These are phyloP conservation scores for Campoplex capitator DNA, from an alignment of 2,888 invertebrate species.

Conservation along the genomic window DNA sequence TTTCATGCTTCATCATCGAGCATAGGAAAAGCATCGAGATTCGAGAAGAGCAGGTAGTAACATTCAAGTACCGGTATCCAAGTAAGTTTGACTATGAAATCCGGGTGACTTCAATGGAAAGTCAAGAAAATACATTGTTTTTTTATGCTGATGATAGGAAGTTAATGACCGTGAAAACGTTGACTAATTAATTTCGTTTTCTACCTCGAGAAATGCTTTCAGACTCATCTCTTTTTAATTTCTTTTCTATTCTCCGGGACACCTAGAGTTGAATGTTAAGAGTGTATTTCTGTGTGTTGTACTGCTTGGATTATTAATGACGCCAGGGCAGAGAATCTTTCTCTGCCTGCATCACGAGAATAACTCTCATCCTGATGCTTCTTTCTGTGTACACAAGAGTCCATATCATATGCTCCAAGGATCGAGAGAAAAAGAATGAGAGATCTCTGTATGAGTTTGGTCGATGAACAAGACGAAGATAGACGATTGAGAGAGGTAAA, in stretches of 20 bases:
- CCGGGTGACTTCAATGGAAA: neutral
- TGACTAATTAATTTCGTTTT: constrained; percentile 72
- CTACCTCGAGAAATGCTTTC: neutral
- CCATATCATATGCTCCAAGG: constrained; percentile 50
- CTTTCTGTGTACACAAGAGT: constrained; percentile 35
- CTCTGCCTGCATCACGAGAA: constrained; percentile 52
- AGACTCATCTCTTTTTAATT: neutral
- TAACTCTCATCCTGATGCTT: constrained; percentile 57
- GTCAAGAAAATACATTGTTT: constrained; percentile 8
- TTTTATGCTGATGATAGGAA: constrained; percentile 28
- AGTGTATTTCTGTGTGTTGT: constrained; percentile 38
- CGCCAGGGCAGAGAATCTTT: constrained; percentile 51
- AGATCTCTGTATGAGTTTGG: constrained; percentile 33
- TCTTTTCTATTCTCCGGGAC: constrained; percentile 16
- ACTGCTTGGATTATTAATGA: constrained; percentile 70
- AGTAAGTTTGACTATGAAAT: neutral
- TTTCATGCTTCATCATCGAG: neutral
- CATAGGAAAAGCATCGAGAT: neutral
- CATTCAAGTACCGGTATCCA: neutral
- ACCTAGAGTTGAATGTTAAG: constrained; percentile 51
- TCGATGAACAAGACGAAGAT: constrained; percentile 1
- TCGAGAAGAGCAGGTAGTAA: neutral
- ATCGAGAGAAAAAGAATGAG: constrained; percentile 37
- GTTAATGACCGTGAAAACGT: constrained; percentile 71
- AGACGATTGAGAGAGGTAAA: constrained; percentile 10